A percentile compares a stretch with the other conserved stretches of the same genome.
phyloP scores from a whole-genome alignment of 2,113 vertebrate genomes.

The Neodon shergylaensis region DNA sequence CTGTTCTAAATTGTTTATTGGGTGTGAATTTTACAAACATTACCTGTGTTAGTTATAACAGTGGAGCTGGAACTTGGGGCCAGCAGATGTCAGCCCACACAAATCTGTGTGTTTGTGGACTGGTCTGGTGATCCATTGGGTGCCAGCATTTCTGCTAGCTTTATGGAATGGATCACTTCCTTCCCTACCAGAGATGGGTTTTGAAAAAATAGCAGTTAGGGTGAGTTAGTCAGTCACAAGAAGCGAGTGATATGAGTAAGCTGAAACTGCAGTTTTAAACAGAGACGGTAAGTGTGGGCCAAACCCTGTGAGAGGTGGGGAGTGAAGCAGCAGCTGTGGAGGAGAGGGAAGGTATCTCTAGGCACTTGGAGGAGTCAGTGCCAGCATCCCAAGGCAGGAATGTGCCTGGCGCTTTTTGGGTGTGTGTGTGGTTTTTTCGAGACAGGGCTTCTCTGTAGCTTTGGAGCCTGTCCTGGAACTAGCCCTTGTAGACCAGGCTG shows the following conservation, averaged over 20 bases:
- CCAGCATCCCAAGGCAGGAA: neutral
- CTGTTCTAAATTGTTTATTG: neutral
- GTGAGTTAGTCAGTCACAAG: neutral
- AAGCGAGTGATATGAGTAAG: neutral
- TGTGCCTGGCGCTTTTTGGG: neutral
- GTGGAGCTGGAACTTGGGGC: neutral
- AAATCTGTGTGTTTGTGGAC: neutral
- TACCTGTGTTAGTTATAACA: neutral
- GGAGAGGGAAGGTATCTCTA: neutral
- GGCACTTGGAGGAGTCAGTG: neutral
- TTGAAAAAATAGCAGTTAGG: neutral
- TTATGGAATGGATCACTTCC: neutral
- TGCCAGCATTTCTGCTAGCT: neutral
- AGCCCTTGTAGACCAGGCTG: no score
- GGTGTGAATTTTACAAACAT: neutral
- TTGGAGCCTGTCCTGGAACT: no score
- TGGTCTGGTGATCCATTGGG: neutral
- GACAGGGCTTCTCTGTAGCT: no score
- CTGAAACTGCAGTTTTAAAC: neutral
- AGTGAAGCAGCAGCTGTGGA: accelerated
- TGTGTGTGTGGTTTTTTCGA: no score
- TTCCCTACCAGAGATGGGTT: neutral
- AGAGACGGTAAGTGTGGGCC: neutral
- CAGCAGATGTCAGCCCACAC: neutral
- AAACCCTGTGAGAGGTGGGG: neutral